These are phyloP conservation scores for Pristiophorus japonicus DNA, from an alignment of 2,113 vertebrate species.

Conservation along the genomic window DNA sequence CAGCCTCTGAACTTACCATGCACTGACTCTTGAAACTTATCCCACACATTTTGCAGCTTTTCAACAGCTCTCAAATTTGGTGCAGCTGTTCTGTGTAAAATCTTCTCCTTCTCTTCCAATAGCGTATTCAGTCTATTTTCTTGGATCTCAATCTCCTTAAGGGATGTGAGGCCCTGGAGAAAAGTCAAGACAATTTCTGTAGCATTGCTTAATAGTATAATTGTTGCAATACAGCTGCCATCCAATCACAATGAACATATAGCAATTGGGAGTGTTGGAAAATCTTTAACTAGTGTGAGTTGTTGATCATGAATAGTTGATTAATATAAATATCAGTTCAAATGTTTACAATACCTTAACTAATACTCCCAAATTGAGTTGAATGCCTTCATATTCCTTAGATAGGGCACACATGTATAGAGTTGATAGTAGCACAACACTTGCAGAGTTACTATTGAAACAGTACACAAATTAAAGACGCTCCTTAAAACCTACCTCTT, in stretches of 20 bases:
- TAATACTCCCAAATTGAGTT: not conserved
- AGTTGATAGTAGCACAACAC: not conserved
- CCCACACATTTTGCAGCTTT: conserved; percentile 66
- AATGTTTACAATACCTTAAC: not conserved
- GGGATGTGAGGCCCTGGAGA: conserved; percentile 55
- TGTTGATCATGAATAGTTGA: not conserved
- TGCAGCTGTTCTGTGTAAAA: conserved; percentile 61
- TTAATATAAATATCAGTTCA: not conserved
- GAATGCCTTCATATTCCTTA: not conserved
- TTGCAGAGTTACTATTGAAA: not conserved
- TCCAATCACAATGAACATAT: not conserved
- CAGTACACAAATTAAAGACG: not conserved
- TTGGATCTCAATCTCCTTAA: conserved; percentile 59
- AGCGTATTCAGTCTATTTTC: conserved; percentile 57
- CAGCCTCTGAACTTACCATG: conserved; percentile 61
- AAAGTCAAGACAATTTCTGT: not conserved
- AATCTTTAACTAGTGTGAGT: not conserved
- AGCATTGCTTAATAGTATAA: not conserved
- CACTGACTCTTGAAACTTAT: conserved; percentile 67
- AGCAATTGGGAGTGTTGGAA: not conserved
- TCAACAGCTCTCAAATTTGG: conserved; percentile 81
- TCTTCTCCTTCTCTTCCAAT: conserved; percentile 53
- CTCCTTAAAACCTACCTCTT: no score
- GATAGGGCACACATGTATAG: not conserved
- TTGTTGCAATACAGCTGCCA: not conserved